These are phyloP conservation scores for Hermatobates lingyangjiaoensis DNA, from an alignment of 1,140 invertebrate species.

Conservation along the genomic window DNA sequence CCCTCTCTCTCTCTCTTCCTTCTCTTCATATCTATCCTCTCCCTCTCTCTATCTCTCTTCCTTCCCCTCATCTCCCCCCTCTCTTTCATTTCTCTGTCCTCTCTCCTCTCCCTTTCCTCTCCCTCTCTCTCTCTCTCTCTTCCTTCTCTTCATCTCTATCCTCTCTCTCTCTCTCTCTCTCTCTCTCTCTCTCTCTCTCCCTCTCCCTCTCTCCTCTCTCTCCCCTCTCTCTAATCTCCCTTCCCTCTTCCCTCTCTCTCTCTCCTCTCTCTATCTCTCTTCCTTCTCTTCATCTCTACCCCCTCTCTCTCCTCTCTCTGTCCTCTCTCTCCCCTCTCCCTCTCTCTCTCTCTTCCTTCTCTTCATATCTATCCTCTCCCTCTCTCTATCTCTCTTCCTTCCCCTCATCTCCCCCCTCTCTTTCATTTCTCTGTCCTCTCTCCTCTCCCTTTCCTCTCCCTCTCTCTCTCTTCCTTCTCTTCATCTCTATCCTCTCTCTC, in stretches of 20 bases:
- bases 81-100: background rate
- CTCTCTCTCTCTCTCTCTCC: background rate
- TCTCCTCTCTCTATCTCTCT: background rate
- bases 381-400: background rate
- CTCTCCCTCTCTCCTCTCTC: background rate
- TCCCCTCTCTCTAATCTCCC: background rate
- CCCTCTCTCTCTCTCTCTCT: background rate
- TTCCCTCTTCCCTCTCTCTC: background rate
- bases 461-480: background rate
- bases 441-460: background rate
- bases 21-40: background rate
- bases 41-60: background rate
- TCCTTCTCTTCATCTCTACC: background rate
- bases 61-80: background rate
- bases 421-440: background rate
- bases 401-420: background rate
- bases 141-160: background rate
- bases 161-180: background rate
- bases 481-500: background rate
- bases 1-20: background rate
- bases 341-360: background rate
- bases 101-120: background rate
- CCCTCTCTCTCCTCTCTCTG: background rate
- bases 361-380: background rate
- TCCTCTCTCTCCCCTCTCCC: background rate